phyloP scores from a whole-genome alignment of 2,888 invertebrate genomes.

The Caenorhabditis panamensis region DNA sequence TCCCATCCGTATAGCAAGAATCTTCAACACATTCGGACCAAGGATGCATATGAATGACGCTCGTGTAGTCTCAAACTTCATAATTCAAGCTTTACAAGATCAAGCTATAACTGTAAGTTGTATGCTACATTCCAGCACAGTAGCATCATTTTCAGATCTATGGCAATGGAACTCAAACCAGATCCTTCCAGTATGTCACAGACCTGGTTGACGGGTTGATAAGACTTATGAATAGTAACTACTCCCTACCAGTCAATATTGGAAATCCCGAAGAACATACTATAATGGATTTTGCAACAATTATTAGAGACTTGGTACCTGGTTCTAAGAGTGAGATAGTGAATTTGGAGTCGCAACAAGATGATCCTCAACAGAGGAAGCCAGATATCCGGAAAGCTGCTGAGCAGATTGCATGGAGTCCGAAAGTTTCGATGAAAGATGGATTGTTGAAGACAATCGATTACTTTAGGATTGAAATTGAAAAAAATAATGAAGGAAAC shows the following conservation, averaged over 20 bases:
- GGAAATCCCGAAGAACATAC: slow-evolving; percentile 99
- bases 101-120: slow-evolving; percentile 90
- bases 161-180: slow-evolving; percentile 85
- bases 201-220: slow-evolving; percentile 96
- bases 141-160: slow-evolving; percentile 82
- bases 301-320: slow-evolving; percentile 83
- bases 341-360: slow-evolving; percentile 91
- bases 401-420: slow-evolving; percentile 91
- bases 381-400: slow-evolving; percentile 95
- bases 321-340: slow-evolving; percentile 91
- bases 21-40: slow-evolving; percentile 99
- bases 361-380: slow-evolving; percentile 94
- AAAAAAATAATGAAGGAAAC: slow-evolving; percentile 73
- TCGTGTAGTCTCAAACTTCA: slow-evolving; percentile 97
- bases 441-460: slow-evolving; percentile 94
- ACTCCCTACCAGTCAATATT: slow-evolving; percentile 93
- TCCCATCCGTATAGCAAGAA: slow-evolving; percentile 94
- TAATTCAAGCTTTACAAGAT: slow-evolving; percentile 94
- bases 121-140: neutral
- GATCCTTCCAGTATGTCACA: slow-evolving; percentile 98
- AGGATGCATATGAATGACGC: slow-evolving; percentile 99
- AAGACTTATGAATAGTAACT: slow-evolving; percentile 92
- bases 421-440: slow-evolving; percentile 89
- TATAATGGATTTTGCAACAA: slow-evolving; percentile 87
- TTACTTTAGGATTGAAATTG: slow-evolving; percentile 93